Base-by-base conservation (phyloP, 2,113 vertebrate species). In the Passer domesticus region DNA sequence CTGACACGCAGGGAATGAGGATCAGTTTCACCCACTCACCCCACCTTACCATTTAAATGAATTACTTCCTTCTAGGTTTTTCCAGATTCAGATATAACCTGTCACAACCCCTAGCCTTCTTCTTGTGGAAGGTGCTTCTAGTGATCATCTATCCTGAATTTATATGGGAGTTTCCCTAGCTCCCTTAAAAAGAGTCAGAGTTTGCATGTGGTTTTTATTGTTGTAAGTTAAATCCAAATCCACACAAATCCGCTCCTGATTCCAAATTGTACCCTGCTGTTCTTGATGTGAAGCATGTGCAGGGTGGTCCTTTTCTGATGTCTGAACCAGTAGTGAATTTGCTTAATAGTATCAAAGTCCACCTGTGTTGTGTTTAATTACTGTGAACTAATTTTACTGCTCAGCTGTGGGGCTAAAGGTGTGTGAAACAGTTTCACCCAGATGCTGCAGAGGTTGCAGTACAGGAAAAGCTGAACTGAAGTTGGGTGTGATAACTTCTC, bases 401-500 rank as follows among this genome's bases (percentile, higher is more conserved):
- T 79, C 43, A 5, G 35, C 78, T 76, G 44, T 37, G 62, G 43
- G 33, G 75, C 8, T 13, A 9, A 69, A 76, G 52, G 47, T 20
- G 22, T 9, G 3, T 76, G 41, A 62, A 67, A 39, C 18, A 30
- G 22, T 70, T 82, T 68, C 23, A 37, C 28, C 9, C 39, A 22
- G 11, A 19, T 7, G 0, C 39, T 55, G 0, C 11, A 27, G 30
- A 12, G 55, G 74, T 60, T 75, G n/a, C 7, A 23, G 12, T 31
- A 7, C 4, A 1, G 12, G 1, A 5, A 4, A 60, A 83, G 16
- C 33, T 11, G 0, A 56, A 5, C 41, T 49, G 55, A 80, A 52
- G 31, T 14, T 0, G 3, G 30, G 15, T 52, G n/a, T 31, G 73
- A 24, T 14, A 10, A 39, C 24, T 68, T 53, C 41, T 77, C 2